Evolutionary conservation across 2,797 vertebrate species (phyloP).

Genomic region (Microcaecilia unicolor): DNA sequence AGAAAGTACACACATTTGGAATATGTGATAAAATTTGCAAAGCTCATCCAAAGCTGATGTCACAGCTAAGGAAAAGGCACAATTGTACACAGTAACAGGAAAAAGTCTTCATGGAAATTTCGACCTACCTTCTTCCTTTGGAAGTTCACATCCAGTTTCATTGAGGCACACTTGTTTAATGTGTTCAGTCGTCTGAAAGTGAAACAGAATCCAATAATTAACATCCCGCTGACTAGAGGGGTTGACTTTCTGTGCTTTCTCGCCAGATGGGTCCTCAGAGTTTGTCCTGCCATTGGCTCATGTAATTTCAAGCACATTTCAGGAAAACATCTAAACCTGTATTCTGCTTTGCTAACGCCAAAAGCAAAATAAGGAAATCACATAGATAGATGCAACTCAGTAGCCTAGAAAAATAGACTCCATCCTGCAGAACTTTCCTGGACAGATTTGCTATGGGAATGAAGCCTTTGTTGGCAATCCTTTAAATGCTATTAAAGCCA

Average conservation of each 20-base stretch:
- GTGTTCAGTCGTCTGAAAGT: slow-evolving; percentile 87
- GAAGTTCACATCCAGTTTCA: slow-evolving; percentile 97
- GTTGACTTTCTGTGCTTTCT: slow-evolving; percentile 1
- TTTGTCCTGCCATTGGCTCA: slow-evolving; percentile 15
- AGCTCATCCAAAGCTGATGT: no score
- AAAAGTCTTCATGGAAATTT: no score
- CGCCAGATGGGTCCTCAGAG: slow-evolving; percentile 7
- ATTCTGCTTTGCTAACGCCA: neutral
- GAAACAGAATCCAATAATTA: slow-evolving; percentile 44
- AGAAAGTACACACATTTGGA: no score
- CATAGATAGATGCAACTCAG: neutral
- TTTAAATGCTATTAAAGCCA: no score
- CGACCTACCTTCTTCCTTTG: slow-evolving; percentile 91
- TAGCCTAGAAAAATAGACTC: no score
- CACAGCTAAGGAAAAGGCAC: no score
- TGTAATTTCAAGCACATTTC: slow-evolving; percentile 2
- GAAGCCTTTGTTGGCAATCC: no score
- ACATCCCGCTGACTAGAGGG: slow-evolving; percentile 13
- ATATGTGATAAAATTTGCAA: no score
- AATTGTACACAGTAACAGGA: no score
- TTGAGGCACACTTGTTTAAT: slow-evolving; percentile 95
- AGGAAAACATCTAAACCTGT: neutral
- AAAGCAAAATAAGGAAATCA: neutral
- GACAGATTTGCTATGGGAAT: no score
- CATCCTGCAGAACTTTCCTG: no score